phyloP scores from a whole-genome alignment of 2,888 invertebrate genomes.

The Napeogenes sylphis region DNA sequence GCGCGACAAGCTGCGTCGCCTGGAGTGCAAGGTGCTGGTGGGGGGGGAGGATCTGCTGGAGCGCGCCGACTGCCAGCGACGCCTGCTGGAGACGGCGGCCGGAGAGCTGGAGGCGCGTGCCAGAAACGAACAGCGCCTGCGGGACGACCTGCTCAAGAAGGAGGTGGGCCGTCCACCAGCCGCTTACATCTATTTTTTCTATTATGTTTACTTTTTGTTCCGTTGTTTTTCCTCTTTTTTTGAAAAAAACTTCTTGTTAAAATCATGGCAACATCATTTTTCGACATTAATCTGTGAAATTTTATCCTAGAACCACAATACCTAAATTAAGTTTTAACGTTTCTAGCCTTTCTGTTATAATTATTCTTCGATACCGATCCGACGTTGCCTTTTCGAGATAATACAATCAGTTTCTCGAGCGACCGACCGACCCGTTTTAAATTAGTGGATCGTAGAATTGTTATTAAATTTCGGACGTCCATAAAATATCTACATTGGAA shows the following conservation, averaged over 20 bases:
- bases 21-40: constrained; percentile 97
- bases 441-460: no score
- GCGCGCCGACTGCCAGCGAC: constrained; percentile 96
- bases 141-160: constrained; percentile 90
- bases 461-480: neutral
- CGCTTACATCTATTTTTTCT: neutral
- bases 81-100: constrained; percentile 91
- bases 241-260: no score
- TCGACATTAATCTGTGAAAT: no score
- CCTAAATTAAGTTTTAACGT: no score
- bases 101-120: constrained; percentile 87
- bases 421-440: no score
- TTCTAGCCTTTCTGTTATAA: no score
- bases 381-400: no score
- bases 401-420: no score
- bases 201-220: neutral
- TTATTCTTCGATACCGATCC: no score
- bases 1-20: constrained; percentile 88
- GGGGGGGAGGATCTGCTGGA: constrained; percentile 99
- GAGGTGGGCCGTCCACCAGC: constrained; percentile 76
- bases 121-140: constrained; percentile 87
- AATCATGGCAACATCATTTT: no score
- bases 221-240: neutral
- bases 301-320: no score
- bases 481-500: constrained; percentile 26